A percentile compares a stretch with the other conserved stretches of the same genome.
Conservation (phyloP, 2,797 vertebrate species). For the Chaetophractus vellerosus region DNA sequence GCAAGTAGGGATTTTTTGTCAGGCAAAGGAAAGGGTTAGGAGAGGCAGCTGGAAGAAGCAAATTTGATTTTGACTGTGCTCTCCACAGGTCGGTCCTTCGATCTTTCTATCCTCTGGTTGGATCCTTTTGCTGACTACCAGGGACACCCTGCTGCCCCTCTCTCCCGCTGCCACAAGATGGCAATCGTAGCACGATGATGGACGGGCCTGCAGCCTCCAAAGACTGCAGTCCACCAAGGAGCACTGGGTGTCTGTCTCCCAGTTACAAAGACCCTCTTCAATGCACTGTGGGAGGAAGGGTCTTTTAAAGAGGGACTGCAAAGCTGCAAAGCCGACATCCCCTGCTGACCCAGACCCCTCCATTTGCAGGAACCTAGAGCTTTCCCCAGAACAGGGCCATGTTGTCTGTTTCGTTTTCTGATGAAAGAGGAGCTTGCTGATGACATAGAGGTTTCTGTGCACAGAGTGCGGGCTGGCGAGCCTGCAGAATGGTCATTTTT, state of each 20-base stretch:
- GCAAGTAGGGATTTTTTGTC: not conserved
- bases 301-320: not conserved
- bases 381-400: not conserved
- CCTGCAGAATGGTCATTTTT: not conserved
- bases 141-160: not conserved
- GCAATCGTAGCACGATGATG: constrained; percentile 85
- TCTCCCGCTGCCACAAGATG: constrained; percentile 87
- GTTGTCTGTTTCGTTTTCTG: constrained; percentile 44
- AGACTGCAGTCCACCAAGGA: not conserved
- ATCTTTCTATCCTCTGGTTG: not conserved
- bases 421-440: constrained; percentile 42
- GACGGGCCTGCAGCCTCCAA: not conserved
- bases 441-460: not conserved
- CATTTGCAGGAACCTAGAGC: not conserved
- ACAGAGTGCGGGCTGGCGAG: not conserved
- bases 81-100: not conserved
- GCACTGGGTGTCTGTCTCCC: not conserved
- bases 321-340: not conserved
- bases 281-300: constrained; percentile 48
- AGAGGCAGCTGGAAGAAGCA: not conserved
- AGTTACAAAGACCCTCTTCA: constrained; percentile 53
- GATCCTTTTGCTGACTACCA: not conserved
- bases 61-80: not conserved
- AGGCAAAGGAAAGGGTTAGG: constrained; percentile 41
- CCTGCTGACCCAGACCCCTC: not conserved